These are phyloP conservation scores for Ophiodon elongatus DNA, from an alignment of 2,113 vertebrate species.

Conservation along the genomic window DNA sequence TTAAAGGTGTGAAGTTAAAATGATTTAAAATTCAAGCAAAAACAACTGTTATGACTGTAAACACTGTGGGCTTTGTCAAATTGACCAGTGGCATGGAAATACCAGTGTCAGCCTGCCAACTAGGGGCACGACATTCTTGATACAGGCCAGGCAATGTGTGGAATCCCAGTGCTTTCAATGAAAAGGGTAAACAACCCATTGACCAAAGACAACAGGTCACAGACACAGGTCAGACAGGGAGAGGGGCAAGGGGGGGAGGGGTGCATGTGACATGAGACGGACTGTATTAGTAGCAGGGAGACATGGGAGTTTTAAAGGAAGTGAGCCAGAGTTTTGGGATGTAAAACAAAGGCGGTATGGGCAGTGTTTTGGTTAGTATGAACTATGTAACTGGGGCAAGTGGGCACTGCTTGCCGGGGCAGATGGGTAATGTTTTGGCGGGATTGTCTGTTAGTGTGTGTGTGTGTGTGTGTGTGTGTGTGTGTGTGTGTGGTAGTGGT, in stretches of 20 bases:
- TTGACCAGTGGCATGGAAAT: constrained; percentile 67
- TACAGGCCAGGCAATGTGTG: constrained; percentile 60
- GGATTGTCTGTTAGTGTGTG: constrained; percentile 38
- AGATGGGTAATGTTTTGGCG: constrained; percentile 55
- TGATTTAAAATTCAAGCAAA: constrained; percentile 1
- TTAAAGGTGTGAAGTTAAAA: neutral
- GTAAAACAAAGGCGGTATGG: constrained; percentile 12
- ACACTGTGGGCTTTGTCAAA: constrained; percentile 57
- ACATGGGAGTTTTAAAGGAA: constrained; percentile 23
- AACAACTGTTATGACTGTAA: constrained; percentile 9
- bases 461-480: constrained; percentile 27
- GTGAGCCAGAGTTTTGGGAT: constrained; percentile 34
- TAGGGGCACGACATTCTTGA: constrained; percentile 26
- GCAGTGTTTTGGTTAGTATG: constrained; percentile 48
- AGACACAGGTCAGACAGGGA: constrained; percentile 53
- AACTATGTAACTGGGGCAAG: constrained; percentile 47
- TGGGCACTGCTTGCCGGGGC: constrained; percentile 25
- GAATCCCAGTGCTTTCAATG: constrained; percentile 69
- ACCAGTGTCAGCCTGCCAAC: constrained; percentile 60
- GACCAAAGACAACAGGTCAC: constrained; percentile 57
- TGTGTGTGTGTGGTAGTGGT: constrained; percentile 24
- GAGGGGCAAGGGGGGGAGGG: constrained; percentile 1
- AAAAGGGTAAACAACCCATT: constrained; percentile 71
- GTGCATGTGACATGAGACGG: constrained; percentile 1
- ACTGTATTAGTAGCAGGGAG: constrained; percentile 22